Percentiles rank a stretch among this genome's conserved stretches.
These are phyloP conservation scores for Cephalopachus bancanus DNA, from an alignment of 2,797 vertebrate genomes.

Conservation along the genomic window DNA sequence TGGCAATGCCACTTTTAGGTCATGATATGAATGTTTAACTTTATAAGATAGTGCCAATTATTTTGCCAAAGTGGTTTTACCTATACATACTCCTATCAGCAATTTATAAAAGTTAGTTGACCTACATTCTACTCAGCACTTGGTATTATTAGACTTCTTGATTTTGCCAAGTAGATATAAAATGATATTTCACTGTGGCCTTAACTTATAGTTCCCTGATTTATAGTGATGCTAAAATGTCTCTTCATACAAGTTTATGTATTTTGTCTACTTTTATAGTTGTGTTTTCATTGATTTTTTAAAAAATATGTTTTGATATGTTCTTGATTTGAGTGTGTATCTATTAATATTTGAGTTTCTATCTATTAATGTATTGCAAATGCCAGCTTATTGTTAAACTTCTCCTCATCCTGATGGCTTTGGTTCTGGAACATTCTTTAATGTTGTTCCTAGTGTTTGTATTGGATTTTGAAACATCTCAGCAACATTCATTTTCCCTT, in stretches of 20 bases:
- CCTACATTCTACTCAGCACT: neutral
- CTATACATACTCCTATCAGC: neutral
- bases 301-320: neutral
- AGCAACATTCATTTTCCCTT: neutral
- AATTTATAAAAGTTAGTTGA: neutral
- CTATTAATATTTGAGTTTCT: too few species aligned
- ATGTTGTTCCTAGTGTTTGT: neutral
- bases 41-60: neutral
- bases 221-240: neutral
- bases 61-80: neutral
- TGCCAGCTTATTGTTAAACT: neutral
- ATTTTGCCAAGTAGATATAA: conserved; percentile 28
- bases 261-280: neutral
- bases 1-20: neutral
- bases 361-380: neutral
- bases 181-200: neutral
- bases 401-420: neutral
- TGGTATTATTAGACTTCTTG: neutral
- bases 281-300: neutral
- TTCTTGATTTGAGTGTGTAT: neutral
- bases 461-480: conserved; percentile 22
- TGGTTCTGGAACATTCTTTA: neutral
- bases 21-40: neutral
- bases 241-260: neutral
- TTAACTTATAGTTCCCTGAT: neutral